phyloP scores from a whole-genome alignment of 92 coral and sea anemone species.

The Bergia sp. region DNA sequence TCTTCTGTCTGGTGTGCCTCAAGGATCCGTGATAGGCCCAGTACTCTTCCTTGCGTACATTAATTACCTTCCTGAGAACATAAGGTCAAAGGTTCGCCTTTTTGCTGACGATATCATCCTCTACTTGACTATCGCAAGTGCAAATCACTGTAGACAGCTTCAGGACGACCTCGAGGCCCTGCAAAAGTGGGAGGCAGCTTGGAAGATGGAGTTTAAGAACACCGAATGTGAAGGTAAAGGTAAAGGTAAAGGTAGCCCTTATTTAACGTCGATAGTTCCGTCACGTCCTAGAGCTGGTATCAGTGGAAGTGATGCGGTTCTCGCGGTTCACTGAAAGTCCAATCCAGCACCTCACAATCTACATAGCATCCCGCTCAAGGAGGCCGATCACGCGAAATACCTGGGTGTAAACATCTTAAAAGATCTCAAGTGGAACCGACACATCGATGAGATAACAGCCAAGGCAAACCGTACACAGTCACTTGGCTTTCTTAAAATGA shows the following conservation, averaged over 20 bases:
- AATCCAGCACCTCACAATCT: neutral
- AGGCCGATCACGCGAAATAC: constrained; percentile 32
- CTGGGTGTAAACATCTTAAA: constrained; percentile 37
- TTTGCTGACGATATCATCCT: constrained; percentile 54
- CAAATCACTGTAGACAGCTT: constrained; percentile 32
- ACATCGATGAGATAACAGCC: neutral
- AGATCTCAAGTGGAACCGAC: constrained; percentile 46
- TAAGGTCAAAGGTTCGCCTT: constrained; percentile 45
- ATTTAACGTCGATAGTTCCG: no score
- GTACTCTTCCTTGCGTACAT: constrained; percentile 45
- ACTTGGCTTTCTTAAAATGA: neutral
- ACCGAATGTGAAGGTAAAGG: neutral
- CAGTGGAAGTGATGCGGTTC: constrained; percentile 20
- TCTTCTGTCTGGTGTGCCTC: constrained; percentile 5
- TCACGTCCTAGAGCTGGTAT: no score
- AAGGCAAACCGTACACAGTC: constrained; percentile 4
- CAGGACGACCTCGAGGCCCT: constrained; percentile 32
- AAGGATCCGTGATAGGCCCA: constrained; percentile 35
- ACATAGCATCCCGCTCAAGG: constrained; percentile 36
- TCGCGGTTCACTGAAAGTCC: neutral
- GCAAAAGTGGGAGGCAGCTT: constrained; percentile 38
- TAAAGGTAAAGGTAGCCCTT: no score
- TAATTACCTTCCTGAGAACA: constrained; percentile 25
- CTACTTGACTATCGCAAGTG: constrained; percentile 36
- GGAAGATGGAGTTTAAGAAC: constrained; percentile 50